Base-by-base conservation (phyloP, 2,888 invertebrate genomes). In the Alloscopus bannaensis region DNA sequence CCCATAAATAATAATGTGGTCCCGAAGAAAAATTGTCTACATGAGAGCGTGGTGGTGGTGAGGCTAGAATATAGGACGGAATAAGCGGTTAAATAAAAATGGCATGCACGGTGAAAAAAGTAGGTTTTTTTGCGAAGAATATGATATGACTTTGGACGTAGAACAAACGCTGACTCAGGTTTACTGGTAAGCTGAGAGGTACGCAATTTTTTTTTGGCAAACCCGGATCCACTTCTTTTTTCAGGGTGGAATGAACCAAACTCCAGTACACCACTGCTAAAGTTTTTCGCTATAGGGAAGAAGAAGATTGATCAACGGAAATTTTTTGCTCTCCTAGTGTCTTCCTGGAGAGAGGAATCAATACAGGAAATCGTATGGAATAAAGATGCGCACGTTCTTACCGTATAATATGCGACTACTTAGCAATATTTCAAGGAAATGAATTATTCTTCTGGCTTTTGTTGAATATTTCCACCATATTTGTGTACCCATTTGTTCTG, bases 151-250 rank as follows among this genome's bases (percentile, higher is more conserved):
- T 69, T 65, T 62, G 52, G 75, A 66, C 28, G 59, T 20, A 28
- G 59, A 45, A 45, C 18, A 55, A 52, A 20, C 31, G 75, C 75
- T 65, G 66, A 75, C 36, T 75, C 75, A 75, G 75, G n/a, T n/a
- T 75, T 59, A 59, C 66, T 75, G 75, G 75, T 50, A 65, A 52
- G 57, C 28, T 55, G 50, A 45, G 20, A 50, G 31, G n/a, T 62
- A 31, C 22, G 29, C 31, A 31, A 3, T 22, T 55, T 20, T 57
- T 65, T 75, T 50, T 75, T 75, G 75, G 66, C 75, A 66, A 75
- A 60, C 59, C 29, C 62, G n/a, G n/a, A 59, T 47, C 45, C 1
- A 4, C 70, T 45, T 16, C 8, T n/a, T n/a, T n/a, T n/a, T n/a
- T n/a, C n/a, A n/a, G n/a, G n/a, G n/a, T n/a, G n/a, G n/a, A n/a